Evolutionary conservation across 2,797 vertebrate species (phyloP).

Genomic region (Cyclura pinguis): DNA sequence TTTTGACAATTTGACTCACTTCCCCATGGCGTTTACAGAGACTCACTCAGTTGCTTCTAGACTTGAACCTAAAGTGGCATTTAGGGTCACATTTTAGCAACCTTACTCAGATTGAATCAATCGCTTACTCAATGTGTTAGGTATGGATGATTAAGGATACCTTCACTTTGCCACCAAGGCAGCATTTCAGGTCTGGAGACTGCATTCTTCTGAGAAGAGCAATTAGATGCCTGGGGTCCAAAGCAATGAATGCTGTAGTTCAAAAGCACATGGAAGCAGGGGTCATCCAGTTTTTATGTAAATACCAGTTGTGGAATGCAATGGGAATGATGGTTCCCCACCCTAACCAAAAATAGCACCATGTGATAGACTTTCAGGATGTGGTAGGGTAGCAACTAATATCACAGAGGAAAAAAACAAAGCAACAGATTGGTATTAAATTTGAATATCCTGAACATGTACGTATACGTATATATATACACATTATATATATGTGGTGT

Average conservation of each 20-base stretch:
- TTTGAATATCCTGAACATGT: no score
- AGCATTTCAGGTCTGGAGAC: conserved; percentile 22
- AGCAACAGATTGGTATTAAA: no score
- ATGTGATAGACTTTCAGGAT: no score
- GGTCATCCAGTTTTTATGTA: not conserved
- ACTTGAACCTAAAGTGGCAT: not conserved
- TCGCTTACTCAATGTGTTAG: not conserved
- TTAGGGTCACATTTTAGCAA: not conserved
- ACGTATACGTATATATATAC: no score
- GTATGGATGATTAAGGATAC: not conserved
- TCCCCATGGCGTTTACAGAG: conserved; percentile 29
- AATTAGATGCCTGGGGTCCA: not conserved
- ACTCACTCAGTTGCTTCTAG: not conserved
- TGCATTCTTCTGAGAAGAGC: not conserved
- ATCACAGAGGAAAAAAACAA: no score
- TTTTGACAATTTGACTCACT: not conserved
- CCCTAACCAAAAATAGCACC: no score
- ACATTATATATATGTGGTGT: no score
- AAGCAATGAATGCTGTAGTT: not conserved
- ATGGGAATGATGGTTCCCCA: not conserved
- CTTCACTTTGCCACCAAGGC: not conserved
- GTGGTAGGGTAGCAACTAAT: no score
- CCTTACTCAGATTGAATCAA: conserved; percentile 27
- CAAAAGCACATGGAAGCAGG: not conserved
- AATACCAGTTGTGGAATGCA: not conserved